Evolutionary conservation across 2,797 vertebrate species (phyloP).

Genomic region (Geotrypetes seraphini): DNA sequence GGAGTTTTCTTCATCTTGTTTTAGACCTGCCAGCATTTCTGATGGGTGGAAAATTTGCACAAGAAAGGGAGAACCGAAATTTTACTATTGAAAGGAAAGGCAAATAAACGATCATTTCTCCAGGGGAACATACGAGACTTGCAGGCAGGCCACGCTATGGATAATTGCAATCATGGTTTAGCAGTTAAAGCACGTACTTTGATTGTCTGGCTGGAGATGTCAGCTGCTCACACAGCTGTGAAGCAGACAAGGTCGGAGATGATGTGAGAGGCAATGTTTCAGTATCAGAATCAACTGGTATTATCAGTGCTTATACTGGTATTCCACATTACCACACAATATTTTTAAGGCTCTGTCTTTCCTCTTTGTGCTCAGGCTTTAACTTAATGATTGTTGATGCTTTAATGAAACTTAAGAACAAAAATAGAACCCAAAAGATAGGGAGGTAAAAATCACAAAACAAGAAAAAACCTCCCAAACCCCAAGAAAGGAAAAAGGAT

Average conservation of each 20-base stretch:
- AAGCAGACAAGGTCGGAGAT: slow-evolving; percentile 33
- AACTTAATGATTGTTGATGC: too few species aligned
- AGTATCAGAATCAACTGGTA: slow-evolving; percentile 31
- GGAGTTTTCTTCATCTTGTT: not conserved
- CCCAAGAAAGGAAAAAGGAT: too few species aligned
- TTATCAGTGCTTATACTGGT: not conserved
- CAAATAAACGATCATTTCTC: slow-evolving; percentile 25
- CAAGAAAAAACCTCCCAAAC: too few species aligned
- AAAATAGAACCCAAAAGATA: too few species aligned
- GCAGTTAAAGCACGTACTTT: slow-evolving; percentile 22
- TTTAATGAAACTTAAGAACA: too few species aligned
- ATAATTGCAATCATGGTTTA: slow-evolving; percentile 28
- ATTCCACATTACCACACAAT: not conserved
- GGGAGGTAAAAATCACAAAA: too few species aligned
- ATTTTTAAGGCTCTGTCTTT: not conserved
- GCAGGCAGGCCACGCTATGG: slow-evolving; percentile 2
- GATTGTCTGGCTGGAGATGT: slow-evolving; percentile 37
- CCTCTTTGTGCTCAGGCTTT: not conserved
- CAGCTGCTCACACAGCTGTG: slow-evolving; percentile 47
- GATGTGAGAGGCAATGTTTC: slow-evolving; percentile 23
- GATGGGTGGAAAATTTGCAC: slow-evolving; percentile 22
- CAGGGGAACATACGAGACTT: slow-evolving; percentile 17
- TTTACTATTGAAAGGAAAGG: slow-evolving; percentile 20
- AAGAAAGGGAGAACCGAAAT: slow-evolving; percentile 4
- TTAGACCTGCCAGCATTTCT: slow-evolving; percentile 11